Conservation (phyloP, 2,888 invertebrate genomes). For the Macropis europaea region DNA sequence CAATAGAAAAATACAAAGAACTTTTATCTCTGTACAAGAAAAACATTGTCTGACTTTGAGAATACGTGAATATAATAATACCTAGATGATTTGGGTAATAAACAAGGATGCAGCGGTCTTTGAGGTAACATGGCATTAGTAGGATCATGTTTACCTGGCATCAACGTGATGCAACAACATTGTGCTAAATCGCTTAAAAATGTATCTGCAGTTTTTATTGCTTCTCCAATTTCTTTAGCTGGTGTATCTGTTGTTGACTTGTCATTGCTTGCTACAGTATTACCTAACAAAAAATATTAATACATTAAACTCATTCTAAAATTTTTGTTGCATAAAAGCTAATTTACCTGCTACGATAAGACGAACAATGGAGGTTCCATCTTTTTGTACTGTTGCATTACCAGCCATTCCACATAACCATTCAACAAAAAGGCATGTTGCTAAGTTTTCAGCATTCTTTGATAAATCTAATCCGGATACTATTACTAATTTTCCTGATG, state of each 20-base stretch:
- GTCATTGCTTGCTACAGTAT: slow-evolving; percentile 64
- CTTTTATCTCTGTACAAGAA: background rate
- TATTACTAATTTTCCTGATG: slow-evolving; percentile 72
- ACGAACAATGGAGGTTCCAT: slow-evolving; percentile 86
- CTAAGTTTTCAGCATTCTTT: slow-evolving; percentile 83
- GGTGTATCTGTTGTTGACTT: slow-evolving; percentile 60
- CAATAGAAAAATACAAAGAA: slow-evolving; percentile 57
- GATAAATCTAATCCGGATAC: slow-evolving; percentile 89
- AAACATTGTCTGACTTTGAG: background rate
- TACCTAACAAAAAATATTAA: slow-evolving; percentile 58
- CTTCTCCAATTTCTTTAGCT: slow-evolving; percentile 58
- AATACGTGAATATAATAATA: slow-evolving; percentile 13
- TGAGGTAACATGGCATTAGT: slow-evolving; percentile 95
- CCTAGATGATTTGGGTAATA: slow-evolving; percentile 70
- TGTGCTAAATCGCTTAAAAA: slow-evolving; percentile 68
- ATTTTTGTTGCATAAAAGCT: background rate
- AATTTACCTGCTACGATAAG: slow-evolving; percentile 89
- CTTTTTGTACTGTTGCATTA: slow-evolving; percentile 83
- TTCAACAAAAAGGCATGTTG: slow-evolving; percentile 89
- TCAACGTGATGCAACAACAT: slow-evolving; percentile 86
- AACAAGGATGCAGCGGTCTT: slow-evolving; percentile 93
- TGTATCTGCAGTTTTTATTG: slow-evolving; percentile 65
- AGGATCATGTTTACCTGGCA: slow-evolving; percentile 96
- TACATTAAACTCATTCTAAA: background rate
- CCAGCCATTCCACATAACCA: slow-evolving; percentile 91